Conservation (phyloP, 2,797 vertebrate species). For the Scolopax rusticola region DNA sequence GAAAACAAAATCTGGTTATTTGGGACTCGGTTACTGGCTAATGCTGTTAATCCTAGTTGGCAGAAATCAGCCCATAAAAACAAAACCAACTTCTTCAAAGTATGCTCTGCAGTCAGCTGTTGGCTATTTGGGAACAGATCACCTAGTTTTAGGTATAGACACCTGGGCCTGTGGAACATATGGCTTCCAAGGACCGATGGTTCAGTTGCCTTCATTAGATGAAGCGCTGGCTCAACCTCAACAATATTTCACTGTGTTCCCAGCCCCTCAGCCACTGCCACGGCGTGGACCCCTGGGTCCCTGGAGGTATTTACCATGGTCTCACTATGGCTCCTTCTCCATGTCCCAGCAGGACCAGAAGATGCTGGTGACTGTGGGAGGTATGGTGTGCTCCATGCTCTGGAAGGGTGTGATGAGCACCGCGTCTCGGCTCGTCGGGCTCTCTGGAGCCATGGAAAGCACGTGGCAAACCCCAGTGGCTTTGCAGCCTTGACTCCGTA, state of each 20-base stretch:
- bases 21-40: neutral
- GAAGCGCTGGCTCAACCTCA: neutral
- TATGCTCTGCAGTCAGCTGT: neutral
- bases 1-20: neutral
- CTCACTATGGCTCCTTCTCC: neutral
- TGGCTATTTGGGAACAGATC: neutral
- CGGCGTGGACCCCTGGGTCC: neutral
- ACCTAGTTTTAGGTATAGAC: neutral
- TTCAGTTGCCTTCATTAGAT: neutral
- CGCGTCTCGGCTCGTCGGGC: accelerated
- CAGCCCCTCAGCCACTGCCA: neutral
- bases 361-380: neutral
- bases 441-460: neutral
- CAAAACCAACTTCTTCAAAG: neutral
- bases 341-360: neutral
- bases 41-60: neutral
- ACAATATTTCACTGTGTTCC: neutral
- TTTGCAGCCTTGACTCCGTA: neutral
- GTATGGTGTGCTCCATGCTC: neutral
- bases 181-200: neutral
- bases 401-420: neutral
- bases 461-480: neutral
- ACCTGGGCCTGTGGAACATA: neutral
- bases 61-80: neutral
- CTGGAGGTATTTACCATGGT: neutral